These are phyloP conservation scores for Phymastichus coffea DNA, from an alignment of 1,140 invertebrate genomes.

Conservation along the genomic window DNA sequence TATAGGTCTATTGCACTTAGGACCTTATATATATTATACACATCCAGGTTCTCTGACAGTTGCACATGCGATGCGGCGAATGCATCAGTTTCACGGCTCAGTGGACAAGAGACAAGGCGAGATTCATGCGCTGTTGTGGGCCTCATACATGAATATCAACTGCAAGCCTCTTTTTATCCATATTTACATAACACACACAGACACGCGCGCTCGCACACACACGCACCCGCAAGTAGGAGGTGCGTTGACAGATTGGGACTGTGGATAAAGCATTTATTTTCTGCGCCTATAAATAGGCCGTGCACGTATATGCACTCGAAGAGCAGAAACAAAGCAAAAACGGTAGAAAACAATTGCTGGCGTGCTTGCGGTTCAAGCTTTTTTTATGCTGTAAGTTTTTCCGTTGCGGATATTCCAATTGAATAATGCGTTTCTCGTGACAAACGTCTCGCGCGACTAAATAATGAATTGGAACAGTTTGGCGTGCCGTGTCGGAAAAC, in stretches of 20 bases:
- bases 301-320: too few species aligned
- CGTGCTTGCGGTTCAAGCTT: too few species aligned
- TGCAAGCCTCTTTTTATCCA: constrained; percentile 53
- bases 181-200: constrained; percentile 51
- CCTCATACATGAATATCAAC: constrained; percentile 52
- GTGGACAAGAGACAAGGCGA: constrained; percentile 40
- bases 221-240: constrained; percentile 37
- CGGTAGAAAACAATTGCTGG: too few species aligned
- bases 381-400: too few species aligned
- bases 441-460: too few species aligned
- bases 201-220: constrained; percentile 21
- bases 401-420: too few species aligned
- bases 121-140: constrained; percentile 47
- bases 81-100: constrained; percentile 56
- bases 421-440: too few species aligned
- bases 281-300: background rate
- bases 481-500: too few species aligned
- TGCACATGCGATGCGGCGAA: constrained; percentile 44
- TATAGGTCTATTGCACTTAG: constrained; percentile 30
- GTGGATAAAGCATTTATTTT: constrained; percentile 41
- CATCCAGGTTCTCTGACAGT: too few species aligned
- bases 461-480: too few species aligned
- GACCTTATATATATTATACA: too few species aligned
- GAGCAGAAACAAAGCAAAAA: too few species aligned
- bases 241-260: constrained; percentile 51